Base-by-base conservation (phyloP, 2,113 vertebrate genomes). In the Dipodomys ordii region DNA sequence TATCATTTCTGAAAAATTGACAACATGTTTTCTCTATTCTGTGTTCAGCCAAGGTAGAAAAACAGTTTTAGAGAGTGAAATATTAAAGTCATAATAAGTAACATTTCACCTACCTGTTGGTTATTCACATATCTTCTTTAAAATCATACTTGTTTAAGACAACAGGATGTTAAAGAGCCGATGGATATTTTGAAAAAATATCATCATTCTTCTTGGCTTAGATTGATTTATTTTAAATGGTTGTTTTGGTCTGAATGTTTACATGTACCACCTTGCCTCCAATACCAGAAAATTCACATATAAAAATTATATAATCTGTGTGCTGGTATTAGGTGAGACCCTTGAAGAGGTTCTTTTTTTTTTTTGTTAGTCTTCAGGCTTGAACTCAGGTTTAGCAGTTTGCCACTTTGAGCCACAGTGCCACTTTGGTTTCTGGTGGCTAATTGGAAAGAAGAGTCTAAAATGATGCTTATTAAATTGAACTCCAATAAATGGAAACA, bases 1-100 rank as follows among this genome's bases (percentile, higher is more conserved):
- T 93, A 69, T 87, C 9, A 4, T 64, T 93, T 93, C 57, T 91
- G 53, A 16, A 22, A 92, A 89, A 93, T 84, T 87, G 39, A 68
- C 67, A 94, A 64, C 15, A 72, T 87, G n/a, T 79, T 87, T 89
- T 25, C 6, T 73, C 11, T 88, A 7, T 93, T 68, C 62, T 90
- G 32, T 67, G 7, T 76, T 85, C 30, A 49, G 28, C 67, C 49
- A 49, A 49, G 10, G 49, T 49, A 12, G 12, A 49, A 49, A 49
- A 49, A 49, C 10, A 49, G 49, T 49, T 49, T 49, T 49, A 49
- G 8, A 49, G 49, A 49, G 49, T 49, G 49, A 49, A 49, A 49
- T 49, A 49, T 49, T 49, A 9, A 49, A 49, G 49, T 49, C 49
- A 49, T 49, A 12, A 12, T 1, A 49, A 49, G 12, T 49, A 49